Evolutionary conservation across 2,888 invertebrate species (phyloP), one percentile per base, ranked within the genome.

Genomic region (Lasioglossum calceatum): DNA sequence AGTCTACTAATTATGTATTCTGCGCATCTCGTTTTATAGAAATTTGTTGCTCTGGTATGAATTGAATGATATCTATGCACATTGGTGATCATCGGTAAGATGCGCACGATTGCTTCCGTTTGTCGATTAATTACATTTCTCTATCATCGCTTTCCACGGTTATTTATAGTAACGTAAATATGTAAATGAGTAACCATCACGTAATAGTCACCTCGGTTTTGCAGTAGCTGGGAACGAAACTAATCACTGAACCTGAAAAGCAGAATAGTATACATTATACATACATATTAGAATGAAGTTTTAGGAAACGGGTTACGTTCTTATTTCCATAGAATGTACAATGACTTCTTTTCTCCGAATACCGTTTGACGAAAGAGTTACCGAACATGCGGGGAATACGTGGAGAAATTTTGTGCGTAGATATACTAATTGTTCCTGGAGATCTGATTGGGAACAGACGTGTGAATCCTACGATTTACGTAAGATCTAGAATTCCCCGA

Each of bases 181-280:
- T 27, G 50, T 84, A 64, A 85, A 80, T 75, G 39, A 32, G n/a
- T 42, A 27, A 54, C 19, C 27, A 27, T 74, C 27, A 19, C 39
- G 8, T 12, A 61, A 71, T 81, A 87, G 91, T 93, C 87, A 94
- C 94, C 93, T 93, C 92, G 85, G 92, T 86, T 84, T 92, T 92
- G 87, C 93, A 93, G 87, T 91, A 90, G 80, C 92, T 91, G 71
- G 93, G 92, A 85, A 91, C 89, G 77, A 93, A 90, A 75, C 89
- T 91, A 87, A 90, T 88, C 83, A 90, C 91, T 87, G 92, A 87
- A 92, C 93, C 94, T 94, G 92, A 74, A 94, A 94, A 75, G 79
- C 84, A 64, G 54, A 84, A 88, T 44, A 71, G 58, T 4, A 81
- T 70, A 74, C 87, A 74, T 87, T 4, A 81, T 70, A 74, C 87